Conservation (phyloP, 2,797 vertebrate species). For the Lerista edwardsae region DNA sequence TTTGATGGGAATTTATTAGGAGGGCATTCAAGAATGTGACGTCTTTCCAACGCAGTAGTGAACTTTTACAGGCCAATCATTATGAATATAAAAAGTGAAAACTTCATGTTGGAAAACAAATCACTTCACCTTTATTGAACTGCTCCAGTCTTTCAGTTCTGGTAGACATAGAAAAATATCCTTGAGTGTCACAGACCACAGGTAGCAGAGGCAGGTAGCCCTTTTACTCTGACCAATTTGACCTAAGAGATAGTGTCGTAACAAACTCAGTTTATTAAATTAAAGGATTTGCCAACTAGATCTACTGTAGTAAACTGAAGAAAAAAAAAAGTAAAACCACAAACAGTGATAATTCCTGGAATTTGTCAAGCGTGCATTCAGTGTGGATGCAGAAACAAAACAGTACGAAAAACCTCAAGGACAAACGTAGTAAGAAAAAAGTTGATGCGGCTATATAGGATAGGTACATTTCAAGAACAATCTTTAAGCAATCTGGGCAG, state of each 20-base stretch:
- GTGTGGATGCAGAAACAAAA: conserved; percentile 33
- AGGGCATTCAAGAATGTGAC: too few relatives aligned
- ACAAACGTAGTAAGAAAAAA: conserved; percentile 29
- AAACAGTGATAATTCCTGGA: conserved; percentile 31
- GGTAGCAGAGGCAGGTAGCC: conserved; percentile 63
- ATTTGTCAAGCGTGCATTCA: conserved; percentile 60
- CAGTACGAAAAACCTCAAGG: background rate
- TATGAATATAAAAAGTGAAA: conserved; percentile 48
- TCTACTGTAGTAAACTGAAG: conserved; percentile 53
- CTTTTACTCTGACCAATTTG: conserved; percentile 56
- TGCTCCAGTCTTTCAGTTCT: conserved; percentile 68
- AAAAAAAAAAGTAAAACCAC: conserved; percentile 41
- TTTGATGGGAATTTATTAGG: background rate
- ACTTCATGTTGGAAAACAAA: conserved; percentile 66
- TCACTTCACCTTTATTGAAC: conserved; percentile 72
- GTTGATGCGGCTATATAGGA: conserved; percentile 21
- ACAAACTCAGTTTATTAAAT: conserved; percentile 34
- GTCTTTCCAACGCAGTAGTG: too few relatives aligned
- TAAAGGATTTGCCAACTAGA: conserved; percentile 55
- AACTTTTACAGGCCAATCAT: background rate
- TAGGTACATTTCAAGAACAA: conserved; percentile 31
- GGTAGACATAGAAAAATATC: conserved; percentile 73
- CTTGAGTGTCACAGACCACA: conserved; percentile 67
- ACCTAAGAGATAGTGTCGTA: conserved; percentile 66
- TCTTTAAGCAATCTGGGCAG: conserved; percentile 26